These are phyloP conservation scores for Progne subis DNA, from an alignment of 2,113 vertebrate species.

Conservation along the genomic window DNA sequence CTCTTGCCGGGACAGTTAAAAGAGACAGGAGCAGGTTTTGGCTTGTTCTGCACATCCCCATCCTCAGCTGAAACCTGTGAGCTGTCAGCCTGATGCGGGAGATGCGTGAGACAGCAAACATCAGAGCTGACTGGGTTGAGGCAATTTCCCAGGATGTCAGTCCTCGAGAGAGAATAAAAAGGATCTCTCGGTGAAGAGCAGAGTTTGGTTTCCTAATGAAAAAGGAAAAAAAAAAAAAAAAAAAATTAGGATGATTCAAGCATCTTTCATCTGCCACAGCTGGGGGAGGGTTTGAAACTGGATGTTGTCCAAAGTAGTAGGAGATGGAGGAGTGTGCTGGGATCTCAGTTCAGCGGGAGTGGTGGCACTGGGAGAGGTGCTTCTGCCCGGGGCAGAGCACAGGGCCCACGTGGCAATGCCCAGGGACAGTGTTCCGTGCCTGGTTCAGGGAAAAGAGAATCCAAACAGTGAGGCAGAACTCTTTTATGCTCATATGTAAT, in stretches of 20 bases:
- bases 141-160: slow-evolving; percentile 52
- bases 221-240: neutral
- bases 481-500: neutral
- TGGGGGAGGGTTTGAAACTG: neutral
- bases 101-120: slow-evolving; percentile 38
- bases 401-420: neutral
- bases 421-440: neutral
- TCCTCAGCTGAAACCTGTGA: slow-evolving; percentile 28
- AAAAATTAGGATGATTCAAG: slow-evolving; percentile 9
- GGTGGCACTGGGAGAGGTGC: neutral
- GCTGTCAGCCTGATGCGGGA: slow-evolving; percentile 43
- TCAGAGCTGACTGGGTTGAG: slow-evolving; percentile 55
- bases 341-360: neutral
- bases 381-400: neutral
- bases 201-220: slow-evolving; percentile 25
- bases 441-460: neutral
- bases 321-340: neutral
- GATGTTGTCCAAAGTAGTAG: neutral
- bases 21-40: neutral
- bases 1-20: neutral
- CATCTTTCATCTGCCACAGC: neutral
- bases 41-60: slow-evolving; percentile 4
- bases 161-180: slow-evolving; percentile 17
- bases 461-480: neutral
- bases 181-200: neutral